Conservation (phyloP, 2,797 vertebrate genomes). For the Bryconaethiops microstoma region DNA sequence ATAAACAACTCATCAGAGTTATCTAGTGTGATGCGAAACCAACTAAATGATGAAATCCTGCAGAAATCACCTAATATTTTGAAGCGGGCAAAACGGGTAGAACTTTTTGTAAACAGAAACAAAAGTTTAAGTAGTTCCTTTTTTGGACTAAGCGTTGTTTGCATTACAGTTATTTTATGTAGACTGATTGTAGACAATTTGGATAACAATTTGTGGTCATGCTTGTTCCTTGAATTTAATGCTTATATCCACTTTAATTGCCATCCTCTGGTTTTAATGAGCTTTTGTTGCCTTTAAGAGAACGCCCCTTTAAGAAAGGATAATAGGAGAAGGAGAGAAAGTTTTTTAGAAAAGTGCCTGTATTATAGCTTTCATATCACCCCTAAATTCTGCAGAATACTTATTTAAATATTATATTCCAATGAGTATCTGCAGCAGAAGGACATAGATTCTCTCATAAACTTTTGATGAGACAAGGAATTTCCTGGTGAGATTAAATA, state of each 20-base stretch:
- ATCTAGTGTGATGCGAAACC: not conserved
- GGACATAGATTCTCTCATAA: not conserved
- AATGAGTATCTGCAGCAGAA: not conserved
- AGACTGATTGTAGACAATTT: no score
- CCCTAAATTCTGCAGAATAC: not conserved
- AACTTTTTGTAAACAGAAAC: not conserved
- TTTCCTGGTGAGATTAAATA: not conserved
- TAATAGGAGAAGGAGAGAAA: not conserved
- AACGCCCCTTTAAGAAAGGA: not conserved
- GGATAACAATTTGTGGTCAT: no score
- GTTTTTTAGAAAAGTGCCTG: no score
- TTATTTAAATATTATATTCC: not conserved
- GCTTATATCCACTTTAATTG: not conserved
- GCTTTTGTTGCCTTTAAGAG: not conserved
- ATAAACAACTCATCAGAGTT: not conserved
- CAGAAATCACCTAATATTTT: not conserved
- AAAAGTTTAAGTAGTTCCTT: no score
- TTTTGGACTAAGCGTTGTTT: no score
- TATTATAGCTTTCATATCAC: conserved; percentile 7
- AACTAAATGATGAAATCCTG: not conserved
- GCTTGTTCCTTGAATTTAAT: no score
- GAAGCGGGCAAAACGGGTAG: not conserved
- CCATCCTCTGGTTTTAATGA: not conserved
- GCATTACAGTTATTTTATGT: no score
- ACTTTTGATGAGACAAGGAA: not conserved